phyloP scores from a whole-genome alignment of 2,888 invertebrate species.

The Erynnis tages region DNA sequence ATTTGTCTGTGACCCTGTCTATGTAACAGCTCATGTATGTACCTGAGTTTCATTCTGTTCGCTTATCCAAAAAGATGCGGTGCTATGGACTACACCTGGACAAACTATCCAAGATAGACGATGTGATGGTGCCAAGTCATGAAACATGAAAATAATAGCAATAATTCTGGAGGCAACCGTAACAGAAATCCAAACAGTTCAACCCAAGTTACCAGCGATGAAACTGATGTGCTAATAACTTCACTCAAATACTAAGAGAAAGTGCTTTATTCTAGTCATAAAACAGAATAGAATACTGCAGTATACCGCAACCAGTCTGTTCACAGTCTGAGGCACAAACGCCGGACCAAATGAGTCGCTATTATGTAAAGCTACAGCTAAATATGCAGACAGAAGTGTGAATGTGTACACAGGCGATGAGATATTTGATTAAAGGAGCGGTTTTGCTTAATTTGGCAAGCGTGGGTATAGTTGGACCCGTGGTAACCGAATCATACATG shows the following conservation, averaged over 20 bases:
- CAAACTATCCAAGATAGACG: too few relatives aligned
- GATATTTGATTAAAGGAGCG: slow-evolving; percentile 26
- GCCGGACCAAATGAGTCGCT: slow-evolving; percentile 27
- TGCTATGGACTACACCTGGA: too few relatives aligned
- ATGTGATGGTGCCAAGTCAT: too few relatives aligned
- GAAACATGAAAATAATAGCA: too few relatives aligned
- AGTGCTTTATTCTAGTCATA: slow-evolving; percentile 20
- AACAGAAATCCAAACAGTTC: too few relatives aligned
- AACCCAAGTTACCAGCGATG: background rate
- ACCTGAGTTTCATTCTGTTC: too few relatives aligned
- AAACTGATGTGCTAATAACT: background rate
- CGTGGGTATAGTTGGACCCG: slow-evolving; percentile 11
- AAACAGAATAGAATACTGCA: slow-evolving; percentile 20
- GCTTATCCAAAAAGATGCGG: too few relatives aligned
- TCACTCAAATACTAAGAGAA: background rate
- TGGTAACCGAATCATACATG: slow-evolving; percentile 15
- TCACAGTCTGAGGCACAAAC: slow-evolving; percentile 22
- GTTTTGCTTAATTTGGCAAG: slow-evolving; percentile 27
- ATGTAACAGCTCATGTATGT: background rate
- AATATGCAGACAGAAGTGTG: slow-evolving; percentile 27
- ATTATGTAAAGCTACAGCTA: slow-evolving; percentile 27
- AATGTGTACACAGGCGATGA: slow-evolving; percentile 23
- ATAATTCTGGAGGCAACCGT: too few relatives aligned
- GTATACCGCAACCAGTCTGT: slow-evolving; percentile 22
- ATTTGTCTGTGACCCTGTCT: too few relatives aligned